A percentile compares a stretch with the other conserved stretches of the same genome.
Conservation (phyloP, 2,797 vertebrate species). For the Mormyrus hasselquistii region DNA sequence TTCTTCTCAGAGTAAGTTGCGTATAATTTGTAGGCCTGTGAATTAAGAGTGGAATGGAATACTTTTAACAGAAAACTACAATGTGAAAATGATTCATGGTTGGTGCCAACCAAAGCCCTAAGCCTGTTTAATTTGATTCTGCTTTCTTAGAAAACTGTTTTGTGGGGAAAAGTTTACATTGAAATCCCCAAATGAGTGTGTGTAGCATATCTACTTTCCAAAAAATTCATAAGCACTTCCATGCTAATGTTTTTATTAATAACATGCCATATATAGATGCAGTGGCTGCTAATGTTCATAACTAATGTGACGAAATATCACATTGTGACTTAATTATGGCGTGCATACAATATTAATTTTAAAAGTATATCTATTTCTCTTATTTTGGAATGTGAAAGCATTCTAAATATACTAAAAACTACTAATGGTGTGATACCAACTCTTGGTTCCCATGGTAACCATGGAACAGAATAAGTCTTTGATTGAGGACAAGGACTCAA, state of each 20-base stretch:
- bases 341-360: not conserved
- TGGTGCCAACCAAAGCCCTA: constrained; percentile 45
- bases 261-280: not conserved
- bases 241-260: not conserved
- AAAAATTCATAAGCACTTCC: not conserved
- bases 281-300: not conserved
- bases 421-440: not conserved
- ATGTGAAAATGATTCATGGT: constrained; percentile 30
- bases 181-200: constrained; percentile 29
- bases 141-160: constrained; percentile 28
- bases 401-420: not conserved
- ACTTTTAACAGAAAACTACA: constrained; percentile 40
- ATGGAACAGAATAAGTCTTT: not conserved
- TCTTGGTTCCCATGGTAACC: not conserved
- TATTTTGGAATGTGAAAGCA: not conserved
- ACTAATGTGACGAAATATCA: not conserved
- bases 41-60: constrained; percentile 39
- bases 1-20: not conserved
- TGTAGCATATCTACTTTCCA: not conserved
- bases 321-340: not conserved
- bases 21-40: constrained; percentile 32
- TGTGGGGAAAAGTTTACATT: constrained; percentile 44
- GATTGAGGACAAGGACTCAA: not conserved
- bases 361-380: not conserved
- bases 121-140: constrained; percentile 60